Conservation (phyloP, 2,888 invertebrate genomes). For the Hydroisotoma schaefferi region DNA sequence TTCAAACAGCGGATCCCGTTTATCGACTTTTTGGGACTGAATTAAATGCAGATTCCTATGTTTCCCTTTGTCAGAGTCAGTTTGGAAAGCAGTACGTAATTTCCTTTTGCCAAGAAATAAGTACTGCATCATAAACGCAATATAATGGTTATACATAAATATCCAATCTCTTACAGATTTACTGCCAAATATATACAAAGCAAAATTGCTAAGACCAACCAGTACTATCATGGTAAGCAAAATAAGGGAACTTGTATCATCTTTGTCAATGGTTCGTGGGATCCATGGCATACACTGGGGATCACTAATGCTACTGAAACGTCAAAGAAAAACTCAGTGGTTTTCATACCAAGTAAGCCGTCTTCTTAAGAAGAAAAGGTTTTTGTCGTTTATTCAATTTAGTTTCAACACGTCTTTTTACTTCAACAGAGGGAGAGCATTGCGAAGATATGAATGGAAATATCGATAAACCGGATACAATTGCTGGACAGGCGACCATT, state of each 20-base stretch:
- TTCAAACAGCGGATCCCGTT: conserved; percentile 53
- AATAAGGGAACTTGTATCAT: conserved; percentile 52
- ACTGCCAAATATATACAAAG: conserved; percentile 21
- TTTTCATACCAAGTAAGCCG: conserved; percentile 29
- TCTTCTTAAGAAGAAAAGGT: not conserved
- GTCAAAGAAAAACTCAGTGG: conserved; percentile 51
- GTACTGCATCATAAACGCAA: not conserved
- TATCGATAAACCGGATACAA: not conserved
- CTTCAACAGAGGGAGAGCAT: conserved; percentile 1
- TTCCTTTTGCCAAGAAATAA: not conserved
- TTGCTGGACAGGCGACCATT: not conserved
- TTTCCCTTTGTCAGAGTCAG: conserved; percentile 52
- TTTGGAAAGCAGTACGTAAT: conserved; percentile 49
- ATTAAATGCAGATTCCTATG: conserved; percentile 51
- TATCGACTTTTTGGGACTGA: conserved; percentile 53
- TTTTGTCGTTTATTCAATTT: too few relatives aligned
- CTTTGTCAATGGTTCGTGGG: conserved; percentile 54
- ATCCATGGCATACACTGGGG: conserved; percentile 56
- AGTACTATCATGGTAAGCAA: conserved; percentile 51
- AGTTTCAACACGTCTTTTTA: not conserved
- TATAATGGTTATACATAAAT: not conserved
- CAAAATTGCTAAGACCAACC: conserved; percentile 17
- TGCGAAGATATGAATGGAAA: not conserved
- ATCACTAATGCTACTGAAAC: conserved; percentile 50
- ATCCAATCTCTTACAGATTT: conserved; percentile 10